phyloP scores from a whole-genome alignment of 2,888 invertebrate species.

The Gymnosoma rotundatum region DNA sequence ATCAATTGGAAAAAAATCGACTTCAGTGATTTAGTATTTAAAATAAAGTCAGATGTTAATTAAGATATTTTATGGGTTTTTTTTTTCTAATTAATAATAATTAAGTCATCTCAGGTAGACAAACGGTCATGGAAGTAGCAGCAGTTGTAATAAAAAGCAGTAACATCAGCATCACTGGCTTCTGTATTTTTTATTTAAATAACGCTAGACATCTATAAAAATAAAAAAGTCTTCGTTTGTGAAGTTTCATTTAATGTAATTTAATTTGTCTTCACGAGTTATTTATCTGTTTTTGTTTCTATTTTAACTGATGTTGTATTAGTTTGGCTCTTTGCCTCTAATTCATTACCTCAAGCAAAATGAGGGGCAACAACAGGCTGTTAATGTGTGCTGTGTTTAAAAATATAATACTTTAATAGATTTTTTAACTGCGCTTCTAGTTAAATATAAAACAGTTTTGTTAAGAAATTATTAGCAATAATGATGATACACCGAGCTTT shows the following conservation, averaged over 20 bases:
- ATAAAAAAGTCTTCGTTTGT: constrained; percentile 30
- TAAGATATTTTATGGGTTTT: constrained; percentile 65
- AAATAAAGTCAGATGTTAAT: constrained; percentile 69
- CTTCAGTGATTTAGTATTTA: constrained; percentile 59
- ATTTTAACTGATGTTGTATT: neutral
- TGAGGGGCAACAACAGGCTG: neutral
- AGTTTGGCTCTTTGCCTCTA: neutral
- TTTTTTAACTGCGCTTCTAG: too few relatives aligned
- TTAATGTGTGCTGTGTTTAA: too few relatives aligned
- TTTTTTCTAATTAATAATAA: constrained; percentile 64
- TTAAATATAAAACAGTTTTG: neutral
- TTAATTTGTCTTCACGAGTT: constrained; percentile 61
- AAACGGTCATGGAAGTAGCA: neutral
- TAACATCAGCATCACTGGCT: constrained; percentile 45
- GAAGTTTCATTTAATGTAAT: constrained; percentile 29
- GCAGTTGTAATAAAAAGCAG: constrained; percentile 33
- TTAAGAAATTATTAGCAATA: constrained; percentile 6
- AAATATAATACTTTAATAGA: too few relatives aligned
- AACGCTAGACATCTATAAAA: constrained; percentile 19
- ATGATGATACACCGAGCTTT: neutral
- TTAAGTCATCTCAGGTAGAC: constrained; percentile 65
- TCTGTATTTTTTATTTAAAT: constrained; percentile 67
- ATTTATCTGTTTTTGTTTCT: neutral
- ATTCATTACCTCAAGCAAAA: constrained; percentile 43
- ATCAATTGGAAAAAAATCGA: constrained; percentile 32